Conservation (phyloP, 2,797 vertebrate genomes). For the Antennarius maculatus region DNA sequence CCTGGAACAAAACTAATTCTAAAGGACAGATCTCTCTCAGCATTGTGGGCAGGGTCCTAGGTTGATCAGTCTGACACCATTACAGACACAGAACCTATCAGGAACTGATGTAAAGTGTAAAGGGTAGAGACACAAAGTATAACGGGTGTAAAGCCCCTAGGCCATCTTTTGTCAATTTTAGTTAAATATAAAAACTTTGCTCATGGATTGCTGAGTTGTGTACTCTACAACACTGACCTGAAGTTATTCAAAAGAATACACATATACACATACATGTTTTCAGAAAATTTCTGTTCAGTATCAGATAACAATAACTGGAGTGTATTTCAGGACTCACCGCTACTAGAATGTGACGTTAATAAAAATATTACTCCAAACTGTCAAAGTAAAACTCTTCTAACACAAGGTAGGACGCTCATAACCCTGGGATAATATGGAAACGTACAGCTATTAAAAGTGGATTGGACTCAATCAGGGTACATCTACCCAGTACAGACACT, state of each 20-base stretch:
- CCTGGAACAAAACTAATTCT: background rate
- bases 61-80: background rate
- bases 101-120: too few relatives aligned
- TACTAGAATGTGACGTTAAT: background rate
- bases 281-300: background rate
- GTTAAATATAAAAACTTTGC: background rate
- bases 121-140: background rate
- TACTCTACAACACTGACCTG: too few relatives aligned
- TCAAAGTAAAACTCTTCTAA: background rate
- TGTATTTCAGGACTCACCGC: background rate
- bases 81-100: background rate
- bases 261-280: background rate
- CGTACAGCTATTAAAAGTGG: conserved; percentile 37
- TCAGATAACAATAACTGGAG: background rate
- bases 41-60: background rate
- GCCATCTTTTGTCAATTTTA: background rate
- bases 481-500: conserved; percentile 12
- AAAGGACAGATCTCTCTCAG: background rate
- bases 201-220: background rate
- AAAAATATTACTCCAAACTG: conserved; percentile 10
- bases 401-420: conserved; percentile 19
- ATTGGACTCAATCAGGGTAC: conserved; percentile 24
- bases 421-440: conserved; percentile 31
- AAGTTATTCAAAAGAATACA: background rate
- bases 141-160: background rate